These are phyloP conservation scores for Tachuris rubrigastra DNA, from an alignment of 2,113 vertebrate species.

Conservation along the genomic window DNA sequence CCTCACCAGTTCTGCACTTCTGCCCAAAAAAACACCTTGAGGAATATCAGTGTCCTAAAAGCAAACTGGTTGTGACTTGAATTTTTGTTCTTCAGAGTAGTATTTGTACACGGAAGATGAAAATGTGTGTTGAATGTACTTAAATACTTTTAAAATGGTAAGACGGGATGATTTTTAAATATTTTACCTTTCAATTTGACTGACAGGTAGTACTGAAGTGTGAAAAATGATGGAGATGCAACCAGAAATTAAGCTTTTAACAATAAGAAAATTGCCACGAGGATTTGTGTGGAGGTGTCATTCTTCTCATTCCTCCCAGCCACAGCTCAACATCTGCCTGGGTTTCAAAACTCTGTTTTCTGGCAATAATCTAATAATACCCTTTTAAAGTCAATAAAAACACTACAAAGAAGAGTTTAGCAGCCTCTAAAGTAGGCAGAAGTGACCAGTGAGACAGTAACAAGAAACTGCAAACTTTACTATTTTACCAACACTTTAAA, in stretches of 20 bases:
- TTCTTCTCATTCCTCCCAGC: constrained; percentile 7
- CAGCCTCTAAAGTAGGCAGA: neutral
- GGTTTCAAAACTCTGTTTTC: neutral
- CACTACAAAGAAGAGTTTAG: neutral
- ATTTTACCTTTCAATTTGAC: neutral
- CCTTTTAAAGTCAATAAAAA: neutral
- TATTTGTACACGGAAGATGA: neutral
- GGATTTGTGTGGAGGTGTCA: neutral
- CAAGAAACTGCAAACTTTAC: neutral
- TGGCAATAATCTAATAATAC: neutral
- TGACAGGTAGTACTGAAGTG: neutral
- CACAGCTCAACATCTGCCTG: neutral
- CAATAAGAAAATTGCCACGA: neutral
- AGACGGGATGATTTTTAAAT: neutral
- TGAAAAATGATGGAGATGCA: constrained; percentile 31
- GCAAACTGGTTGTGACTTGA: neutral
- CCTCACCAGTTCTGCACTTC: neutral
- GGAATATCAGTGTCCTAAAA: neutral
- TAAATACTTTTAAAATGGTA: neutral
- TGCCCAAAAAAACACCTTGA: neutral
- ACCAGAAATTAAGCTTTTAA: constrained; percentile 41
- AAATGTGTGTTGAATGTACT: neutral
- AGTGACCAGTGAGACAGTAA: neutral
- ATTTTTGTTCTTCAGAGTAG: neutral
- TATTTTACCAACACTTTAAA: neutral